phyloP scores from a whole-genome alignment of 2,797 vertebrate species.

The Pangasius djambal region DNA sequence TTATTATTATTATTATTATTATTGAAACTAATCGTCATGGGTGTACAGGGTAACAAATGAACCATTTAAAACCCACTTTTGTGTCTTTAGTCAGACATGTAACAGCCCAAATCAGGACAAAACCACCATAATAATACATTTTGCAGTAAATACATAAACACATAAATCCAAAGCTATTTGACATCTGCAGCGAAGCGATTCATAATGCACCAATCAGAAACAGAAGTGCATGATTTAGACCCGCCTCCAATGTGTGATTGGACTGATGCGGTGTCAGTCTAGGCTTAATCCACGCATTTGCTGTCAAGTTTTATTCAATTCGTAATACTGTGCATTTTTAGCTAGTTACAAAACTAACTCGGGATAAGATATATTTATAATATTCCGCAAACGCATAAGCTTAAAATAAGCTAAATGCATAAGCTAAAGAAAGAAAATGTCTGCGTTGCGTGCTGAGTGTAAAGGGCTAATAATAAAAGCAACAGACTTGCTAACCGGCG shows the following conservation, averaged over 20 bases:
- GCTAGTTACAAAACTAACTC: neutral
- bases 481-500: neutral
- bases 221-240: slow-evolving; percentile 1
- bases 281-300: slow-evolving; percentile 50
- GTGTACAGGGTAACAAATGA: neutral
- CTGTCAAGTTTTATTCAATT: slow-evolving; percentile 6
- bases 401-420: neutral
- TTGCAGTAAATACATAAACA: slow-evolving; percentile 1
- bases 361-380: neutral
- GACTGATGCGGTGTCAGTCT: slow-evolving; percentile 61
- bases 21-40: neutral
- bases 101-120: neutral
- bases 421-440: neutral
- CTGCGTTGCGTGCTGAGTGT: neutral
- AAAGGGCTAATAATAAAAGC: neutral
- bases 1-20: neutral
- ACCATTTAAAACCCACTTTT: neutral
- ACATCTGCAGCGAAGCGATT: neutral
- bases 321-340: slow-evolving; percentile 11
- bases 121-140: neutral
- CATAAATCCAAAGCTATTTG: neutral
- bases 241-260: slow-evolving; percentile 67
- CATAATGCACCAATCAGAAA: slow-evolving; percentile 62
- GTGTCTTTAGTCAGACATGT: neutral
- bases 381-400: neutral